Percentiles rank a stretch among this genome's conserved stretches.
Evolutionary conservation across 2,888 invertebrate genomes (phyloP).

Genomic region (Eupeodes latifasciatus): DNA sequence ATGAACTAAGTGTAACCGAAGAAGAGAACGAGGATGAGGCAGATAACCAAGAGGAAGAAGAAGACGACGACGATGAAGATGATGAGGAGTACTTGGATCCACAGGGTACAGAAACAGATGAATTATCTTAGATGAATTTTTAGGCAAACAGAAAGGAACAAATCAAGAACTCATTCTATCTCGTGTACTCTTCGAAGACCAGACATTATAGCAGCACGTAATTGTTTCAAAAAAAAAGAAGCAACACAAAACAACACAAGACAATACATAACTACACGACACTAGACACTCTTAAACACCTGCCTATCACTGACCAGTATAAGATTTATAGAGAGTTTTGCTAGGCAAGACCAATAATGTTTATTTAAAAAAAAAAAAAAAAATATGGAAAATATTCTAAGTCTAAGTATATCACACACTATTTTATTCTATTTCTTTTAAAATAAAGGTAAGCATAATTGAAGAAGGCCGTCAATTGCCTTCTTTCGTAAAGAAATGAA

Average conservation of each 20-base stretch:
- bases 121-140: constrained; percentile 32
- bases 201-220: constrained; percentile 42
- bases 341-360: constrained; percentile 62
- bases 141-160: background rate
- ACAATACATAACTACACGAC: constrained; percentile 1
- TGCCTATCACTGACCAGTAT: constrained; percentile 70
- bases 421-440: constrained; percentile 64
- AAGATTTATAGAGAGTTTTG: constrained; percentile 63
- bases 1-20: constrained; percentile 70
- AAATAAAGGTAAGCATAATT: constrained; percentile 27
- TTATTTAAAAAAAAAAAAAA: constrained; percentile 32
- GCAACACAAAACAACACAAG: constrained; percentile 24
- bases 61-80: constrained; percentile 44
- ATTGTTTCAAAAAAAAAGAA: constrained; percentile 31
- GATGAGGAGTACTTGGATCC: constrained; percentile 54
- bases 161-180: background rate
- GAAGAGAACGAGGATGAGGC: constrained; percentile 62
- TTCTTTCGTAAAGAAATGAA: constrained; percentile 40
- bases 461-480: constrained; percentile 59
- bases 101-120: constrained; percentile 47
- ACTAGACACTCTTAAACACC: constrained; percentile 44
- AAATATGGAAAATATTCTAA: constrained; percentile 54
- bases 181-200: constrained; percentile 53
- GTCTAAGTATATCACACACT: constrained; percentile 54
- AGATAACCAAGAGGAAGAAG: constrained; percentile 31